Evolutionary conservation across 2,888 invertebrate species (phyloP).

Genomic region (Nephrocerus scutellatus): DNA sequence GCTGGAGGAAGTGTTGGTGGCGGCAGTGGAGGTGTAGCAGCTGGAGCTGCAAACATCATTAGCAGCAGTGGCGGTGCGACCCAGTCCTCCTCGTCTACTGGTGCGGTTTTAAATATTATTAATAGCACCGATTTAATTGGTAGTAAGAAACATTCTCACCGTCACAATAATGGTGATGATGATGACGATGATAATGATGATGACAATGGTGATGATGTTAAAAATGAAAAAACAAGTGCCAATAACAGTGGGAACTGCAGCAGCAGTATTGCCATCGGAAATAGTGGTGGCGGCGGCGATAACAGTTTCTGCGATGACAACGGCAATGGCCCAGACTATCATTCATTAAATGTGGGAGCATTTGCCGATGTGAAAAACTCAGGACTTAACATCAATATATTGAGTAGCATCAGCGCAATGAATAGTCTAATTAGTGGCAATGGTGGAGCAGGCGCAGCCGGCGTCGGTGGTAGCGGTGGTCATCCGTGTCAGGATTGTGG

Average conservation of each 20-base stretch:
- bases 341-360: conserved; percentile 35
- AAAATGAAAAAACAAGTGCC: conserved; percentile 23
- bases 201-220: conserved; percentile 26
- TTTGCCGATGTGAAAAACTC: conserved; percentile 36
- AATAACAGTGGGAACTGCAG: conserved; percentile 32
- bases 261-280: conserved; percentile 27
- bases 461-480: conserved; percentile 48
- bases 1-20: conserved; percentile 13
- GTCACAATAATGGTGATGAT: conserved; percentile 12
- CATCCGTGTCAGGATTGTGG: conserved; percentile 78
- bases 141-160: conserved; percentile 33
- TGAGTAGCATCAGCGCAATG: conserved; percentile 45
- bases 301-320: conserved; percentile 21
- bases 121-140: conserved; percentile 16
- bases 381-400: conserved; percentile 38
- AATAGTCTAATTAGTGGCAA: conserved; percentile 41
- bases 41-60: conserved; percentile 6
- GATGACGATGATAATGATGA: too few relatives aligned
- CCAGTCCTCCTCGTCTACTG: conserved; percentile 14
- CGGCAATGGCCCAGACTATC: conserved; percentile 32
- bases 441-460: conserved; percentile 28
- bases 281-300: conserved; percentile 21
- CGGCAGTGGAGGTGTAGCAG: conserved; percentile 9
- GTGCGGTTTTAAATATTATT: conserved; percentile 17
- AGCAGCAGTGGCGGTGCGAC: conserved; percentile 11